Percentiles rank a stretch among this genome's conserved stretches.
Conservation (phyloP, 2,797 vertebrate genomes). For the Bufotes viridis region DNA sequence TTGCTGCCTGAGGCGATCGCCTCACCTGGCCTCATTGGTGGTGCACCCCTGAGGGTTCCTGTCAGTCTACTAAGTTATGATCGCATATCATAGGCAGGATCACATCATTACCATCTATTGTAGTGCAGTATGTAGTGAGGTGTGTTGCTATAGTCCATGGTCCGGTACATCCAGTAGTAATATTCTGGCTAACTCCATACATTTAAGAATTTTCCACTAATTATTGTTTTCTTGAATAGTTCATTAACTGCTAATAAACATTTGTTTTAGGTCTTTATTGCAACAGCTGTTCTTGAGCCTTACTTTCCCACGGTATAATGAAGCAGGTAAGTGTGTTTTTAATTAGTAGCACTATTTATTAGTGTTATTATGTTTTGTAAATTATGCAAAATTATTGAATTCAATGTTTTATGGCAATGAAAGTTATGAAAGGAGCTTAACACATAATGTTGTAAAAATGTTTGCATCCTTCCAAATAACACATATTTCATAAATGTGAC, state of each 20-base stretch:
- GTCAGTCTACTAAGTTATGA: too few species aligned
- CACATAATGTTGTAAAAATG: neutral
- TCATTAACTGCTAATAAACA: neutral
- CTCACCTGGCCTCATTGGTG: too few species aligned
- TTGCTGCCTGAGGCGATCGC: too few species aligned
- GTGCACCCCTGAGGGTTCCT: too few species aligned
- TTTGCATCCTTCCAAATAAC: neutral
- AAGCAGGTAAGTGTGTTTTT: conserved; percentile 83
- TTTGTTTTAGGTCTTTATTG: conserved; percentile 85
- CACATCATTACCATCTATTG: too few species aligned
- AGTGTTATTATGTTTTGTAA: neutral
- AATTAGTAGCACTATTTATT: neutral
- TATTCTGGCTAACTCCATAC: neutral
- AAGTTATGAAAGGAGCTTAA: neutral
- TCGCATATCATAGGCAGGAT: too few species aligned
- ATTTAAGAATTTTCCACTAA: neutral
- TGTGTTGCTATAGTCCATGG: too few species aligned
- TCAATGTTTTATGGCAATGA: neutral
- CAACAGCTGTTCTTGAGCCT: conserved; percentile 90
- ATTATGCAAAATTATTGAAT: neutral
- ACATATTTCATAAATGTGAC: neutral
- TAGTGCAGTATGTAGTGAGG: too few species aligned
- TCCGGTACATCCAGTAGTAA: too few species aligned
- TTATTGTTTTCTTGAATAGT: neutral
- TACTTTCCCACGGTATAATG: conserved; percentile 85